Conservation (phyloP, 2,113 vertebrate genomes). For the Pagrus major region DNA sequence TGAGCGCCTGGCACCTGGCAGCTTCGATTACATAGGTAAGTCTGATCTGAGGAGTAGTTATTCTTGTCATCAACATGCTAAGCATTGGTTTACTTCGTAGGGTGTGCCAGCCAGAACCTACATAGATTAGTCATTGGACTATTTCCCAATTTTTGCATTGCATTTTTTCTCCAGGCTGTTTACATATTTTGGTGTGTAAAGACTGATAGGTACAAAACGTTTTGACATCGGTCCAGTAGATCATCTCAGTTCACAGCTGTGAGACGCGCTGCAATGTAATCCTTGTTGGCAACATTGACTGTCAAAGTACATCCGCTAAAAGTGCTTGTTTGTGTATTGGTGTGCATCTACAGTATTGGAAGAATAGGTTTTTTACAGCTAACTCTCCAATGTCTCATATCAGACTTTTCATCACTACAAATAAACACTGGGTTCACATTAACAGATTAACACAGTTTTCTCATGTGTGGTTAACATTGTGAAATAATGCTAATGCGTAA, state of each 20-base stretch:
- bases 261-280: no score
- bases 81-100: background rate
- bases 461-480: conserved; percentile 23
- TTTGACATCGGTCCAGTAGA: no score
- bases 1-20: conserved; percentile 91
- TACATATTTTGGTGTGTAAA: no score
- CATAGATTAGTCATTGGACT: background rate
- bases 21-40: conserved; percentile 94
- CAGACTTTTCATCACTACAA: background rate
- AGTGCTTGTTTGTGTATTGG: background rate
- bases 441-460: conserved; percentile 9
- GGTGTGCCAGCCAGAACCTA: background rate
- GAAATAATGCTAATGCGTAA: conserved; percentile 9
- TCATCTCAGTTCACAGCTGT: no score
- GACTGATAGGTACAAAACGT: no score
- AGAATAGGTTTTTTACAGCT: no score
- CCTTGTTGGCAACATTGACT: no score
- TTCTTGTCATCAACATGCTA: background rate
- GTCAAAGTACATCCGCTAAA: no score
- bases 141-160: no score
- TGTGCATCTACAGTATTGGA: background rate
- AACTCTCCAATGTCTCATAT: no score
- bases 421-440: background rate
- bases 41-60: background rate
- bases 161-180: no score